Evolutionary conservation across 2,888 invertebrate species (phyloP), one percentile per base, ranked within the genome.

Genomic region (Lycocerus yunnanus): DNA sequence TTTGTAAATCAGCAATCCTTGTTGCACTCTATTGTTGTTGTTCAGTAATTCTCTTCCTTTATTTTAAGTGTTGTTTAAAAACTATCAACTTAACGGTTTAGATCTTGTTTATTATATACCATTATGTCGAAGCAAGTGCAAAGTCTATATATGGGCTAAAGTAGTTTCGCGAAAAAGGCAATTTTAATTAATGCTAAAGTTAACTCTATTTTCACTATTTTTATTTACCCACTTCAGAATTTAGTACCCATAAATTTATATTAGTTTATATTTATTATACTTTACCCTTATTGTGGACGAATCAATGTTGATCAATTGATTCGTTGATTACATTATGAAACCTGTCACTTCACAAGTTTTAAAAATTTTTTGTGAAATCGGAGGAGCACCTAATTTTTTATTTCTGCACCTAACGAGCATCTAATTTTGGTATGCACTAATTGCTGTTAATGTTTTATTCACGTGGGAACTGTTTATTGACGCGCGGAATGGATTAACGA

Each of bases 1-100:
- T 86, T 84, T 86, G 86, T 85, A 86, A 86, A 86, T 86, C 83
- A 82, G 81, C 79, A 79, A 78, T 78, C 83, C 85, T 85, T 84
- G 85, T 85, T 85, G 85, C 81, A 82, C 82, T 81, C 83, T 82
- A 85, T 85, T 85, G 85, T 86, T 83, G 43, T 43, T 43, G 43
- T 83, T 83, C 83, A 82, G 81, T 83, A 79, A 82, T 78, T 82
- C 75, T 74, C 74, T 74, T 75, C 73, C 71, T 77, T 63, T 66
- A 16, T 74, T 69, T 76, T 72, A 74, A 74, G 71, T 70, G 68
- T 68, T 76, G 76, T 78, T n/a, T 78, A 78, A 77, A 77, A 78
- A 78, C 74, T 68, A 69, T 75, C 70, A 70, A 69, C 66, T 43
- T 78, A 78, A 76, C 78, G 59, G 78, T 76, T 74, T 68, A 63